Conservation (phyloP, 2,888 invertebrate species). For the Sycophila texana region DNA sequence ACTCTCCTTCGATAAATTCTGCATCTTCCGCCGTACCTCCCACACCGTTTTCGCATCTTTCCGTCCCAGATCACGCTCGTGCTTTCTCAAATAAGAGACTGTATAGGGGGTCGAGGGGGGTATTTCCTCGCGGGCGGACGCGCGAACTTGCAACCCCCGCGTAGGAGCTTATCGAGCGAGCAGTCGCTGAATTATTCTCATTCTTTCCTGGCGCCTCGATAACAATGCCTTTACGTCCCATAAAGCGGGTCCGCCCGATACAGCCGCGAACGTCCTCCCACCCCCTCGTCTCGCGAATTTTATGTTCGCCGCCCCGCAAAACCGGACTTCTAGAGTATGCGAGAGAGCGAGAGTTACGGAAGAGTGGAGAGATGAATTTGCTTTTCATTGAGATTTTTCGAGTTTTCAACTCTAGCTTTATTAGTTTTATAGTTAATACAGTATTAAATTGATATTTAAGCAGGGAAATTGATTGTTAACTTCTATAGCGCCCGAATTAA, state of each 20-base stretch:
- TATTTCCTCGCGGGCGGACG: constrained; percentile 4
- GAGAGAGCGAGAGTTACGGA: background rate
- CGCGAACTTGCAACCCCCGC: constrained; percentile 10
- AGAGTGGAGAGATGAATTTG: too few species aligned
- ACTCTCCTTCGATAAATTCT: too few species aligned
- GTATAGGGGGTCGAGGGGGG: too few species aligned
- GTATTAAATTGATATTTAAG: too few species aligned
- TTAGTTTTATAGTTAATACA: too few species aligned
- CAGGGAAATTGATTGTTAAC: too few species aligned
- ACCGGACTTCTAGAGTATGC: background rate
- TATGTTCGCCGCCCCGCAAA: constrained; percentile 18
- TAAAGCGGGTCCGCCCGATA: constrained; percentile 61
- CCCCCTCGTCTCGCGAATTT: constrained; percentile 29
- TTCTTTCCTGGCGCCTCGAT: constrained; percentile 64
- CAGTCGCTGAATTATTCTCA: constrained; percentile 68
- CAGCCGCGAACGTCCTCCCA: constrained; percentile 21
- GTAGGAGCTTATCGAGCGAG: constrained; percentile 64
- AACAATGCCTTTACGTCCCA: constrained; percentile 71
- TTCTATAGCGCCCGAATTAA: too few species aligned
- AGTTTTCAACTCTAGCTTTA: too few species aligned
- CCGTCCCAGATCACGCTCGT: background rate
- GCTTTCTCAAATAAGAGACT: background rate
- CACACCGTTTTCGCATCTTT: background rate
- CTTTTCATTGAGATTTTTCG: too few species aligned
- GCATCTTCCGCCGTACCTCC: background rate